A percentile compares a stretch with the other conserved stretches of the same genome.
These are phyloP conservation scores for Panthera tigris DNA, from an alignment of 2,113 vertebrate species.

Conservation along the genomic window DNA sequence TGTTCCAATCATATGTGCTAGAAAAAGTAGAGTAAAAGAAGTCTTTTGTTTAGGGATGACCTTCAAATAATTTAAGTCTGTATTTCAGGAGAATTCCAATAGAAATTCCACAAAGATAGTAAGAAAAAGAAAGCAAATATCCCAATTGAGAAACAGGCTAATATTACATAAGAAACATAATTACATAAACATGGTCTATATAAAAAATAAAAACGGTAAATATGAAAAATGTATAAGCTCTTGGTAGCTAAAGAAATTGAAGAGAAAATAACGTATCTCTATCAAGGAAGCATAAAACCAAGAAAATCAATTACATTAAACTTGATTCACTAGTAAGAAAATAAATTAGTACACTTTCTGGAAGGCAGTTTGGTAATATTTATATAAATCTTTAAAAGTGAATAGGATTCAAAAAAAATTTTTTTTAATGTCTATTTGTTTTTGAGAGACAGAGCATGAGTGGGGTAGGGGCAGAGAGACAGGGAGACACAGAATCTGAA, in stretches of 20 bases:
- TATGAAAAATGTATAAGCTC: neutral
- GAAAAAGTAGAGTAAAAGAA: neutral
- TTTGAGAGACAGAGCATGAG: too few relatives aligned
- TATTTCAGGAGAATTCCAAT: neutral
- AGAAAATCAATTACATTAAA: neutral
- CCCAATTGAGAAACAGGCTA: neutral
- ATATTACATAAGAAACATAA: neutral
- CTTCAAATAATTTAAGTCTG: neutral
- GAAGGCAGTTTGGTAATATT: neutral
- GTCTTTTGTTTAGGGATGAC: neutral
- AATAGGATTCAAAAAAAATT: neutral
- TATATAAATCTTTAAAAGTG: neutral
- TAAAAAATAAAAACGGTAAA: neutral
- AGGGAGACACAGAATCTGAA: too few relatives aligned
- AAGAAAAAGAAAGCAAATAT: neutral
- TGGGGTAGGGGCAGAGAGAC: too few relatives aligned
- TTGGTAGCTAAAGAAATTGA: constrained; percentile 3
- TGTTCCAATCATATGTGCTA: neutral
- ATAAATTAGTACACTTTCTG: neutral
- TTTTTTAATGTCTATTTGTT: too few relatives aligned
- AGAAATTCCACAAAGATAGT: neutral
- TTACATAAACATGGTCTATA: neutral
- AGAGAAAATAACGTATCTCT: neutral
- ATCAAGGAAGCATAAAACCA: constrained; percentile 1
- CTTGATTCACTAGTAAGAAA: neutral